These are phyloP conservation scores for Batillaria attramentaria DNA, from an alignment of 1,140 invertebrate species.

Conservation along the genomic window DNA sequence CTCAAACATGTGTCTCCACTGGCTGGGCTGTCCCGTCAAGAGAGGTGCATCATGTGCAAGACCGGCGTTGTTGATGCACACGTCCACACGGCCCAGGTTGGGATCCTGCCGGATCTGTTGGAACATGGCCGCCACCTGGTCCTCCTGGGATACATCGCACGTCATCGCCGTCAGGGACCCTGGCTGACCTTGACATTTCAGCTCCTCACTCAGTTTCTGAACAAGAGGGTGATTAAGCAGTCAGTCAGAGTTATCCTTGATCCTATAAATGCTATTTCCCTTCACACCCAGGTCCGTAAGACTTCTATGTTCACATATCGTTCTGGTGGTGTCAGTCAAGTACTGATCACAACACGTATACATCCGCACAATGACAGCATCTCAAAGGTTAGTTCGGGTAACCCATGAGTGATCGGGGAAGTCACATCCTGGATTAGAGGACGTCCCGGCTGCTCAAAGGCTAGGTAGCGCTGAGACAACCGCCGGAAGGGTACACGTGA, in stretches of 20 bases:
- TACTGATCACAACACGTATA: not conserved
- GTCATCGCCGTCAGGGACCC: conserved; percentile 58
- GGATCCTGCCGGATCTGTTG: conserved; percentile 75
- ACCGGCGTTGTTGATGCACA: conserved; percentile 85
- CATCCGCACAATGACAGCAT: not conserved
- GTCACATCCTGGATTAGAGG: too few relatives aligned
- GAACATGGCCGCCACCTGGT: conserved; percentile 79
- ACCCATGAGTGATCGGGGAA: too few relatives aligned
- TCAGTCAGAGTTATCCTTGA: too few relatives aligned
- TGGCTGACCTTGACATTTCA: conserved; percentile 36
- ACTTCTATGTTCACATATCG: not conserved
- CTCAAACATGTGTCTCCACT: conserved; percentile 75
- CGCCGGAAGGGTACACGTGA: too few relatives aligned
- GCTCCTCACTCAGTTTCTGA: conserved; percentile 45
- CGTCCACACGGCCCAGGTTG: conserved; percentile 77
- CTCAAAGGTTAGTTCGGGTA: not conserved
- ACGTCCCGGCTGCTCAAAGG: too few relatives aligned
- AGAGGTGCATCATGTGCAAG: conserved; percentile 69
- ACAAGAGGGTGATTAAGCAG: conserved; percentile 10
- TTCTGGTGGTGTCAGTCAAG: not conserved
- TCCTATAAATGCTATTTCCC: too few relatives aligned
- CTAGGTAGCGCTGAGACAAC: too few relatives aligned
- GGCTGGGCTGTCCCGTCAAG: conserved; percentile 68
- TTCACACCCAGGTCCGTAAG: not conserved
- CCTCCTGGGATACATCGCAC: conserved; percentile 80